Conservation (phyloP, 1,140 invertebrate genomes). For the Kradibia gibbosae region DNA sequence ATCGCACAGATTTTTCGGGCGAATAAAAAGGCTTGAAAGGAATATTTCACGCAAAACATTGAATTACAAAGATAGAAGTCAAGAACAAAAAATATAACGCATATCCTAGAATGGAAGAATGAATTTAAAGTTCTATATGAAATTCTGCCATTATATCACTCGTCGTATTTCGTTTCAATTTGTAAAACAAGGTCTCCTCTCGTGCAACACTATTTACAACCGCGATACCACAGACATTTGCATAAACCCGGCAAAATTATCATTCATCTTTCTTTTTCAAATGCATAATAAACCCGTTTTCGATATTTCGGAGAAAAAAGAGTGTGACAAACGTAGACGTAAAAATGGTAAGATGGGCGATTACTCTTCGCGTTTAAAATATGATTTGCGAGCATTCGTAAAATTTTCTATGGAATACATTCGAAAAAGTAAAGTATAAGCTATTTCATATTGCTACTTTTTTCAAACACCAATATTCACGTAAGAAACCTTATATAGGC, state of each 20-base stretch:
- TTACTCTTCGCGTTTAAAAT: background rate
- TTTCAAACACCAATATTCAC: background rate
- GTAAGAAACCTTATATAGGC: constrained; percentile 1
- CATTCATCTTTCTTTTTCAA: background rate
- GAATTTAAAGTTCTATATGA: constrained; percentile 16
- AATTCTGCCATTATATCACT: constrained; percentile 11
- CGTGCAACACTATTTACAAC: constrained; percentile 2
- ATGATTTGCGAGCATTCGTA: constrained; percentile 22
- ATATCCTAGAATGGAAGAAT: background rate
- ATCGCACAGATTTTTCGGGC: background rate
- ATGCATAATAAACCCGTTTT: constrained; percentile 43
- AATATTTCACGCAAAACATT: background rate
- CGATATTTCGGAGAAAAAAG: background rate
- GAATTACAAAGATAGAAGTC: background rate
- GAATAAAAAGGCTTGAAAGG: background rate
- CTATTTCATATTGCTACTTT: constrained; percentile 5
- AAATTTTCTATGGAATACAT: constrained; percentile 4
- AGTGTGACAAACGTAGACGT: background rate
- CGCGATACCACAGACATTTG: background rate
- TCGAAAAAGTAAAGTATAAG: background rate
- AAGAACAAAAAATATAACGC: background rate
- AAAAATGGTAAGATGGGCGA: background rate
- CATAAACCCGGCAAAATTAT: constrained; percentile 41
- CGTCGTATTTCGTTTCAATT: constrained; percentile 39
- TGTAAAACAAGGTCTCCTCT: constrained; percentile 32